Base-by-base conservation (phyloP, 2,888 invertebrate genomes). In the Noctuana brunneofusca region DNA sequence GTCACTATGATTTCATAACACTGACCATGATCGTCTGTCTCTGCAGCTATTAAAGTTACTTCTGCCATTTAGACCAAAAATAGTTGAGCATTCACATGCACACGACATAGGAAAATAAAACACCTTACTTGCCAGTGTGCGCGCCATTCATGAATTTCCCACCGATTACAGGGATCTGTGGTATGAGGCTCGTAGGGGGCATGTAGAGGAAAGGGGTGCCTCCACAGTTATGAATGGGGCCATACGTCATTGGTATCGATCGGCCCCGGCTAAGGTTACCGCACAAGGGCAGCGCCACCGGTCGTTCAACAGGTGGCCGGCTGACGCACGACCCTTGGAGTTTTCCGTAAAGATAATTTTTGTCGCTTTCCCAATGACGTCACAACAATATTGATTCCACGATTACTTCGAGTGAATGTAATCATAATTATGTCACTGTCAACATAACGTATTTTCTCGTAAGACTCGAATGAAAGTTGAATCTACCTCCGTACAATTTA, bases 211-310 rank as follows among this genome's bases (percentile, higher is more conserved):
- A 69, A 74, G 79, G 73, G 80, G 73, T 60, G 74, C 74, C 85
- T 79, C 86, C 87, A 80, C 72, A 66, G 88, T 89, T 83, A 88
- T 91, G 90, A 91, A 91, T 91, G 90, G 83, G 88, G 88, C 73
- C 82, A 81, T 86, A 90, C 90, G 90, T 91, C 90, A 91, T 84
- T 75, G 75, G 71, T 79, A 88, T 89, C 86, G 90, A 91, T 79
- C 81, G 79, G 71, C 73, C 69, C 63, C 65, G 76, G 76, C 67
- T 75, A 78, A 83, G 87, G 89, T 84, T 86, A 81, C 75, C 83
- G 71, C 81, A 81, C 89, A 89, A 90, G 89, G 90, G 78, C 88
- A 73, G 72, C 73, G 73, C n/a, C 68, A 66, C 63, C 75, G 78
- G 67, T 73, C 76, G 75, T 76, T 78, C 89, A 88, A 90, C 89